Evolutionary conservation across 2,113 vertebrate genomes (phyloP), one percentile per base, ranked within the genome.

Genomic region (Petrocephalus zakoni): DNA sequence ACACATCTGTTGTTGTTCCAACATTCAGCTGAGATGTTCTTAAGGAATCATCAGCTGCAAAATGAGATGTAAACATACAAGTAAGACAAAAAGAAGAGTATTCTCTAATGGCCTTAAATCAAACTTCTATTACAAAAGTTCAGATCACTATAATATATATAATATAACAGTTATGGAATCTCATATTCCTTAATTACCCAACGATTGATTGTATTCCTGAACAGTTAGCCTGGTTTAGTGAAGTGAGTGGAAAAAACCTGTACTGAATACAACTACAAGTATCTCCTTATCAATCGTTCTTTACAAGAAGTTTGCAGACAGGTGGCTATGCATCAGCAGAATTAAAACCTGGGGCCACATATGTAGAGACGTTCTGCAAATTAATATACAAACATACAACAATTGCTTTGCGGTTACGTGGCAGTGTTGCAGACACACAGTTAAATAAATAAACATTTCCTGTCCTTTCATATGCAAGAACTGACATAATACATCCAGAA

Each of bases 21-120:
- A 99, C 97, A 0, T 99, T 99, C 87, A 99, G 95, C 92, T 97
- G 97, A 2, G 98, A 99, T 0, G 97, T 99, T 91, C 98, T 93
- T 94, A 99, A 97, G 11, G 97, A 95, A 91, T 99, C 98, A 9
- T 99, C 98, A 0, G 98, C 98, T 98, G 56, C 0, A 85, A 37
- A 88, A n/a, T 85, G 34, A 89, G 56, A 90, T 42, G 37, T 4
- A 83, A 22, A 81, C 75, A 81, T 81, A 37, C 2, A 19, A 81
- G 37, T 81, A 81, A 81, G 52, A 89, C 42, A 42, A 72, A 52
- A 15, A 29, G 58, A 34, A 58, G 75, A 89, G 25, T 34, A 25
- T 72, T 5, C 11, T 34, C 68, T 37, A n/a, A n/a, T n/a, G n/a
- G 25, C 4, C 64, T 75, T 37, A 37, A 75, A 34, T 34, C 1